These are phyloP conservation scores for Parapristionchus giblindavisi DNA, from an alignment of 2,888 invertebrate genomes.

Conservation along the genomic window DNA sequence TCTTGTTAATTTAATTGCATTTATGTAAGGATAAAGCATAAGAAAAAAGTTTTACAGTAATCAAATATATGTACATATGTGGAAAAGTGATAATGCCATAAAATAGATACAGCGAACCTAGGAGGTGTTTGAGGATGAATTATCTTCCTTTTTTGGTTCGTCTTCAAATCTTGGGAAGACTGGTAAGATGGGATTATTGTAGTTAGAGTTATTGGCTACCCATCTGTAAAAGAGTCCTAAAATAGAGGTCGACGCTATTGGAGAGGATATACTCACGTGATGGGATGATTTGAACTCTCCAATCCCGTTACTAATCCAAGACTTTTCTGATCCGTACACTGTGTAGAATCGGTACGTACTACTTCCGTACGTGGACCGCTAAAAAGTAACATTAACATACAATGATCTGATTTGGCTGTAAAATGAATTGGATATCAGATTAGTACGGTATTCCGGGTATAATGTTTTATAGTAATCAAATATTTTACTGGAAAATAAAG, in stretches of 20 bases:
- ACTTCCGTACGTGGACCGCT: slow-evolving; percentile 5
- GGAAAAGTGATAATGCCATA: too few relatives aligned
- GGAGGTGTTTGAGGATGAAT: slow-evolving; percentile 13
- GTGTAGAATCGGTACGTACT: neutral
- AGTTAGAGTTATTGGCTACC: slow-evolving; percentile 40
- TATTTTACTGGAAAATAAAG: neutral
- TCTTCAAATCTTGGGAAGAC: slow-evolving; percentile 42
- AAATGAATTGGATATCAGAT: too few relatives aligned
- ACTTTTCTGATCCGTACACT: slow-evolving; percentile 34
- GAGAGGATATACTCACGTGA: slow-evolving; percentile 23
- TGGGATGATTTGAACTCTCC: slow-evolving; percentile 4
- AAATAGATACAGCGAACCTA: too few relatives aligned
- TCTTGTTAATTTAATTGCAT: too few relatives aligned
- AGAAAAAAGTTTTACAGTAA: too few relatives aligned
- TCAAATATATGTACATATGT: too few relatives aligned
- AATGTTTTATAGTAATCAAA: too few relatives aligned
- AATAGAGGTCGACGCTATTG: neutral
- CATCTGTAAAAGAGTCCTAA: slow-evolving; percentile 19
- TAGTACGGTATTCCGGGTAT: too few relatives aligned
- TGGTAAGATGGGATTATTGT: slow-evolving; percentile 44
- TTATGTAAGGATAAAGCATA: too few relatives aligned
- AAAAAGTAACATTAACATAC: neutral
- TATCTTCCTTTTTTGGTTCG: slow-evolving; percentile 38
- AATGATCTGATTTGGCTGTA: too few relatives aligned
- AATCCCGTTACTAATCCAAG: slow-evolving; percentile 16